Base-by-base conservation (phyloP, 1,140 invertebrate species). In the Aphelenchoides fujianensis region DNA sequence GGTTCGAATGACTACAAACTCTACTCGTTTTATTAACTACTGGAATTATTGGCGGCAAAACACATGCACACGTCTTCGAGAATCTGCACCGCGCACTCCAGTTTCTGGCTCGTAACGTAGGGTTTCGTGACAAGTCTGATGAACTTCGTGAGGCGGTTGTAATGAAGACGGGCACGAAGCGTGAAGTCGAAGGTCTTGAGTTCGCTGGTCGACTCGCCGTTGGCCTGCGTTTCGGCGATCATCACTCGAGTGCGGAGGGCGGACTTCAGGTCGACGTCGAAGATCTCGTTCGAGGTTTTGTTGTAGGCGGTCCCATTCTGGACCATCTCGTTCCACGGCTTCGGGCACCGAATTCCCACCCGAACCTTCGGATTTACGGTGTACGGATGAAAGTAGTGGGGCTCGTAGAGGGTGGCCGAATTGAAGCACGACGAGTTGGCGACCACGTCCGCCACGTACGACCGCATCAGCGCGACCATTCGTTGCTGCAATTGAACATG, bases 331-430 rank as follows among this genome's bases (percentile, higher is more conserved):
- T 2, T 19, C 2, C 31, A n/a, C 59, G 31, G 16, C n/a, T 61
- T 31, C 31, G 59, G 59, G n/a, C 59, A 61, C 2, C 59, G 59
- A 35, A 61, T 61, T n/a, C 59, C n/a, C 31, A 28, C 59, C 36
- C 1, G 31, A 61, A 1, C 41, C n/a, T 61, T 61, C 1, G n/a
- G 16, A 61, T 61, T 1, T 27, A 19, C 36, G 16, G 59, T 61
- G 2, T n/a, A 31, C 59, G 59, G 59, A 19, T n/a, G 30, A 28
- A 61, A n/a, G 16, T n/a, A 31, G 28, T 19, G 59, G 19, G n/a
- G 59, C 12, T 48, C 41, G 41, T 48, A 48, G 23, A 48, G 41
- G 23, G 23, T 48, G 12, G 41, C 41, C 41, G 41, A 48, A 48
- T 61, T n/a, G 16, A 61, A n/a, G 2, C 59, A 61, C n/a, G 59